Conservation (phyloP, 2,113 vertebrate genomes). For the Meleagris gallopavo region DNA sequence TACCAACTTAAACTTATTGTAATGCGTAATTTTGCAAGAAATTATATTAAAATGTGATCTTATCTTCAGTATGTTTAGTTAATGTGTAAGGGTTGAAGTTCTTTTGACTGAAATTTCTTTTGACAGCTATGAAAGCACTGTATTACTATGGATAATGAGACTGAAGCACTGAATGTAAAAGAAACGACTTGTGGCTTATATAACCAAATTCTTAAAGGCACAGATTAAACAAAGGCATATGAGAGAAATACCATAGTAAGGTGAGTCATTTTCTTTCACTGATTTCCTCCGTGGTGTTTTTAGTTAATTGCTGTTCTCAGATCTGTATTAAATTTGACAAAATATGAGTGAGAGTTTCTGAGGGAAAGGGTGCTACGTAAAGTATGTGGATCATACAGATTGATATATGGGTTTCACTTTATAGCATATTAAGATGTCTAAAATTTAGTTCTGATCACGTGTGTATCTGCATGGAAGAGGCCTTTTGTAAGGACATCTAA, state of each 20-base stretch:
- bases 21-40: neutral
- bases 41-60: neutral
- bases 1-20: neutral
- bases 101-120: neutral
- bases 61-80: neutral
- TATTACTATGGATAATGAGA: neutral
- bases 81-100: neutral
- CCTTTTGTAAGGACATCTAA: no score
- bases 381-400: rapidly evolving
- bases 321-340: neutral
- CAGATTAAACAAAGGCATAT: neutral
- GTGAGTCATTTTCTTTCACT: neutral
- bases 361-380: neutral
- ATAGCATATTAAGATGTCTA: neutral
- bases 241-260: rapidly evolving
- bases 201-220: neutral
- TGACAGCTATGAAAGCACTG: neutral
- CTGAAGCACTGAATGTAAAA: neutral
- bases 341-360: rapidly evolving
- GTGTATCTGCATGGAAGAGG: neutral
- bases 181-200: neutral
- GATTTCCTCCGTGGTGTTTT: neutral
- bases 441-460: rapidly evolving
- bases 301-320: neutral
- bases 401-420: neutral